phyloP scores from a whole-genome alignment of 2,888 invertebrate genomes.

The Apamea monoglypha region DNA sequence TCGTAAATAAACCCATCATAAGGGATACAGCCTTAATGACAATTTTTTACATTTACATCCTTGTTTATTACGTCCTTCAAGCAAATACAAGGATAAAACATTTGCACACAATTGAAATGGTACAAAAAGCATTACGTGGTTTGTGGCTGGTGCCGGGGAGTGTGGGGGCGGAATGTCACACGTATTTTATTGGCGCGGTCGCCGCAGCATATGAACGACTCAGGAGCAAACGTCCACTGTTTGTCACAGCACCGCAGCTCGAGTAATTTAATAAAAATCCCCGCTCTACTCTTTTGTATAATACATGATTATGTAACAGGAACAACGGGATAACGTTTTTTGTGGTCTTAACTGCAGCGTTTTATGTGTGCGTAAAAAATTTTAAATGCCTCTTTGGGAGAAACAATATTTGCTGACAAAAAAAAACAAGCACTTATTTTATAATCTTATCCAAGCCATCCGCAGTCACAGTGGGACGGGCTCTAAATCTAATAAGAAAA shows the following conservation, averaged over 20 bases:
- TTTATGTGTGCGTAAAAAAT: constrained; percentile 39
- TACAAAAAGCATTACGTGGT: constrained; percentile 63
- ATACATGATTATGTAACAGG: constrained; percentile 58
- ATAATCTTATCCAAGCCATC: constrained; percentile 40
- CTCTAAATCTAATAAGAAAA: constrained; percentile 57
- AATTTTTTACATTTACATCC: constrained; percentile 27
- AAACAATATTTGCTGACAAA: constrained; percentile 40
- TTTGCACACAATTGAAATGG: constrained; percentile 63
- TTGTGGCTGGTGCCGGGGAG: constrained; percentile 50
- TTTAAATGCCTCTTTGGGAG: constrained; percentile 28
- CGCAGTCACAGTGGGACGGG: constrained; percentile 25
- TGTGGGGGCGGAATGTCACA: constrained; percentile 65
- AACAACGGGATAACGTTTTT: constrained; percentile 52
- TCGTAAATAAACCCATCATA: constrained; percentile 25
- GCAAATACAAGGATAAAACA: constrained; percentile 50
- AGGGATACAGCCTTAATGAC: neutral
- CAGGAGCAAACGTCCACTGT: constrained; percentile 74
- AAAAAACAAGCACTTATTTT: constrained; percentile 51
- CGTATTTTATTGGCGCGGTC: constrained; percentile 73
- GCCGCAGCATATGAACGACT: constrained; percentile 74
- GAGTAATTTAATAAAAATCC: constrained; percentile 82
- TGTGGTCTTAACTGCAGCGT: constrained; percentile 46
- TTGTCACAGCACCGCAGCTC: constrained; percentile 75
- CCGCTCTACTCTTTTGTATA: constrained; percentile 67
- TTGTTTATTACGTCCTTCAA: constrained; percentile 52